Percentiles rank a stretch among this genome's conserved stretches.
phyloP scores from a whole-genome alignment of 2,797 vertebrate species.

The Cercopithecus hamlyni region DNA sequence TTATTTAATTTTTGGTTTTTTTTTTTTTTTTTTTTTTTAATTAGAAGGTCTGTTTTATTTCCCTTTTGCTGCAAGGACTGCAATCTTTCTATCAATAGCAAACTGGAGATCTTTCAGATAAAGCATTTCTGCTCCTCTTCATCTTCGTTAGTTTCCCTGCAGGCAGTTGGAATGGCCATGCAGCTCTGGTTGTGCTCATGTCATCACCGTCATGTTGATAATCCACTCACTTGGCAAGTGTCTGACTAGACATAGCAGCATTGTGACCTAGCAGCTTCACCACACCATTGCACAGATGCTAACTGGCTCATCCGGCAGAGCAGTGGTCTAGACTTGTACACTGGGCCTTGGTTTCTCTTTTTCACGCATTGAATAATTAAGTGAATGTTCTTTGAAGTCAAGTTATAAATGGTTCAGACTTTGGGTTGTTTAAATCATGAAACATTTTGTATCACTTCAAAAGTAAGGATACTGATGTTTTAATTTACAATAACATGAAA shows the following conservation, averaged over 20 bases:
- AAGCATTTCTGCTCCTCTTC: neutral
- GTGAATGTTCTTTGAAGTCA: neutral
- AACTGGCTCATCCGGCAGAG: neutral
- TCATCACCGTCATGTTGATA: neutral
- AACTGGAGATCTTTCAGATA: neutral
- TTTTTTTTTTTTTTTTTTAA: neutral
- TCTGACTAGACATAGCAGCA: too few species aligned
- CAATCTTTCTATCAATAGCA: neutral
- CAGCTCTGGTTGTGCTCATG: neutral
- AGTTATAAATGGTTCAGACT: slow-evolving; percentile 36
- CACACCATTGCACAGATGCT: too few species aligned
- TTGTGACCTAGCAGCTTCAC: neutral
- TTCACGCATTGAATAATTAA: neutral
- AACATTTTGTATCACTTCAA: neutral
- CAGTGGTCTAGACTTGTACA: neutral
- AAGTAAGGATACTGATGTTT: neutral
- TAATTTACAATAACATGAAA: neutral
- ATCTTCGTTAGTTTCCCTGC: neutral
- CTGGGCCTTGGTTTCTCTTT: neutral
- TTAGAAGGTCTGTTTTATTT: neutral
- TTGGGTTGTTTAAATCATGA: neutral
- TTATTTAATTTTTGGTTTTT: neutral
- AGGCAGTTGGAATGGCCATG: accelerated
- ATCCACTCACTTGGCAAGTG: accelerated
- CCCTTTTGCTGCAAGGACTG: neutral